Conservation (phyloP, 1,140 invertebrate genomes). For the Scylla paramamosain region DNA sequence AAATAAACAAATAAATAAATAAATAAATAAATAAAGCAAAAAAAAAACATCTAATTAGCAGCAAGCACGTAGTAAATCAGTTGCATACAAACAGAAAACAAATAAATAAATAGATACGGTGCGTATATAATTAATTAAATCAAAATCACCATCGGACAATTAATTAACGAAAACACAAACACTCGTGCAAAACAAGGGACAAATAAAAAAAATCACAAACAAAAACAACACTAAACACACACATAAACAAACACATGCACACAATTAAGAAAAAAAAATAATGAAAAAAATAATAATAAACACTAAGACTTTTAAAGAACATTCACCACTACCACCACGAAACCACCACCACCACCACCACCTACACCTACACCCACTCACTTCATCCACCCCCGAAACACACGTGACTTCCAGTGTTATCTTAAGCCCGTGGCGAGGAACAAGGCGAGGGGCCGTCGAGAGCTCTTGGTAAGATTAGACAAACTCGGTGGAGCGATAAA, state of each 20-base stretch:
- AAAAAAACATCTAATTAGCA: too few relatives aligned
- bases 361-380: neutral
- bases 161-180: too few relatives aligned
- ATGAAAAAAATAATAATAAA: neutral
- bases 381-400: neutral
- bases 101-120: too few relatives aligned
- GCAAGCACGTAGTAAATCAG: too few relatives aligned
- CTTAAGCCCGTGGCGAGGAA: neutral
- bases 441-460: neutral
- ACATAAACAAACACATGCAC: neutral
- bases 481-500: neutral
- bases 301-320: too few relatives aligned
- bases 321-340: neutral
- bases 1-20: too few relatives aligned
- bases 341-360: neutral
- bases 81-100: too few relatives aligned
- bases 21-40: too few relatives aligned
- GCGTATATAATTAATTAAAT: too few relatives aligned
- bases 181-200: too few relatives aligned
- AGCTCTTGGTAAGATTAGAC: constrained; percentile 13
- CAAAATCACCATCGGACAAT: too few relatives aligned
- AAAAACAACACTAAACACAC: neutral
- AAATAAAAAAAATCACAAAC: too few relatives aligned
- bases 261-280: neutral
- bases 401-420: neutral